Evolutionary conservation across 2,888 invertebrate species (phyloP), one percentile per base, ranked within the genome.

Genomic region (Spilarctia lutea): DNA sequence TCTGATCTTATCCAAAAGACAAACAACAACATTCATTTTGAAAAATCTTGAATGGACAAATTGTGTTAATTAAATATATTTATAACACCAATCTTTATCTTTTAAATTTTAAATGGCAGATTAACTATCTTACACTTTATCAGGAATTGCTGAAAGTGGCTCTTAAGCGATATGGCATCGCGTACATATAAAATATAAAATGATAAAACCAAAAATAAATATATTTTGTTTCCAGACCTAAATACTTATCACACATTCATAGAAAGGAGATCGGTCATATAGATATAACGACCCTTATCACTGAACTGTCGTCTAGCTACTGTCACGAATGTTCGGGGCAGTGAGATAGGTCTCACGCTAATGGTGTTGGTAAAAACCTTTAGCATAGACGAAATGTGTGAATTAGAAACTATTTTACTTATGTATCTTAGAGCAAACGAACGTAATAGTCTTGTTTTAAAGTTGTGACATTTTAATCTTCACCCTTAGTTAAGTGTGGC

Each of bases 201-300:
- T 20, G 42, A 30, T 7, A 13, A 20, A 24, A 20, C 18, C 33
- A 48, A 13, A 11, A 68, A 33, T 24, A 11, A 33, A 68, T 48
- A 68, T 18, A 70, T 39, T 71, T 65, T 56, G 27, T 67, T 45
- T 67, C 60, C 10, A 42, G 39, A 42, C 30, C 56, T 68, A 56
- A 56, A 39, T 71, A 60, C 11, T 48, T 30, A 65, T 68, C 42
- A 24, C 63, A 45, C 52, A 33, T 72, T 56, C 39, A 35, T 18
- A 56, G 39, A 27, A 48, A 1, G 52, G n/a, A 73, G 83, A 84
- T 82, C 76, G 78, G 76, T 63, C 42, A 24, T 52, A 65, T 35
- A 45, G 76, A 79, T 75, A 75, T 30, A 65, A 33, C 20, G 27
- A 83, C 84, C 82, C 82, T 80, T 78, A 76, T 82, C 82, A 84